Conservation (phyloP, 2,888 invertebrate genomes). For the Labia minor region DNA sequence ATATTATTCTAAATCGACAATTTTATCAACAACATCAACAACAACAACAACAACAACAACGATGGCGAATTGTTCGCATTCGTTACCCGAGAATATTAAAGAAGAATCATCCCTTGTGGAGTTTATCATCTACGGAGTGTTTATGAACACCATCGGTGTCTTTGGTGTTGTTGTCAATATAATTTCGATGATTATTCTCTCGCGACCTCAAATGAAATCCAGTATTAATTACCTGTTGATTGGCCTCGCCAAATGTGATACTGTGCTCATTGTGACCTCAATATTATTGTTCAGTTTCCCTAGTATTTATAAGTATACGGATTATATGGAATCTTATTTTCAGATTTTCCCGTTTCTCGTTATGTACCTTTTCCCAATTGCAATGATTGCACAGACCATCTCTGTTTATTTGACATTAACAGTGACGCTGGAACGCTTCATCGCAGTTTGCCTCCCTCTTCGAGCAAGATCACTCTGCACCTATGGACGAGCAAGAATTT, state of each 20-base stretch:
- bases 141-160: constrained; percentile 67
- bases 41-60: too few relatives aligned
- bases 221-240: constrained; percentile 91
- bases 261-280: constrained; percentile 75
- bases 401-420: constrained; percentile 80
- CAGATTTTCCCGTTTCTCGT: constrained; percentile 62
- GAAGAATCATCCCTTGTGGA: constrained; percentile 46
- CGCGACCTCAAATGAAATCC: constrained; percentile 88
- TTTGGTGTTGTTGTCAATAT: constrained; percentile 83
- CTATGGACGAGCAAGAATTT: constrained; percentile 71
- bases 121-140: constrained; percentile 71
- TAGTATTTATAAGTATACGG: constrained; percentile 73
- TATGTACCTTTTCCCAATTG: constrained; percentile 69
- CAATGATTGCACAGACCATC: constrained; percentile 80
- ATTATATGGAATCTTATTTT: constrained; percentile 40
- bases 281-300: constrained; percentile 77
- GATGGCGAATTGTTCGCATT: too few relatives aligned
- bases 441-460: constrained; percentile 85
- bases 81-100: constrained; percentile 31
- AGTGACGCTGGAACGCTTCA: constrained; percentile 86
- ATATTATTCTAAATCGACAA: too few relatives aligned
- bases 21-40: too few relatives aligned
- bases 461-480: constrained; percentile 83
- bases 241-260: constrained; percentile 88
- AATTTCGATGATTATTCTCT: constrained; percentile 80